phyloP scores from a whole-genome alignment of 2,888 invertebrate species.

The Apocheima hispidaria region DNA sequence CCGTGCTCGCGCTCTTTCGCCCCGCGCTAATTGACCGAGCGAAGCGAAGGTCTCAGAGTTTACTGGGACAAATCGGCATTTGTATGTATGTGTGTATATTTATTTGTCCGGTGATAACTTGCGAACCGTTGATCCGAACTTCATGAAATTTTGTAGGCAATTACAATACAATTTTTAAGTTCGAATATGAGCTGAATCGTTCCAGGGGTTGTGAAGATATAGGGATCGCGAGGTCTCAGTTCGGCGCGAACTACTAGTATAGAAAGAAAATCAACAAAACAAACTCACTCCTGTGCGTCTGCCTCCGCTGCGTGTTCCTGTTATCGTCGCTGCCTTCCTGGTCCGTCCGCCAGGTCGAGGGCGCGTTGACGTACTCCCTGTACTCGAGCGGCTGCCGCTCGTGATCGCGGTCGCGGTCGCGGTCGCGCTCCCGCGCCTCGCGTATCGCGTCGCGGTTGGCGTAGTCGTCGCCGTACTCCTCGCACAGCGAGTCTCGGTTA shows the following conservation, averaged over 20 bases:
- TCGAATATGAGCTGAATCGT: no score
- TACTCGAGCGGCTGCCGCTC: slow-evolving; percentile 74
- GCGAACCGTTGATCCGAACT: no score
- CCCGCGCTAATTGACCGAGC: no score
- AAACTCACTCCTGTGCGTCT: slow-evolving; percentile 68
- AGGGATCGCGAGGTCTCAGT: no score
- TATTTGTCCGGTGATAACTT: no score
- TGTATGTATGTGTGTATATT: no score
- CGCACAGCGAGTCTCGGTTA: slow-evolving; percentile 78
- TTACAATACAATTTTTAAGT: no score
- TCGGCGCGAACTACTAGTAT: background rate
- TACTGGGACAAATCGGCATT: no score
- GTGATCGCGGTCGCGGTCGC: slow-evolving; percentile 70
- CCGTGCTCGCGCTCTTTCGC: background rate
- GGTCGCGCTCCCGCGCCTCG: slow-evolving; percentile 76
- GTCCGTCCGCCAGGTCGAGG: slow-evolving; percentile 76
- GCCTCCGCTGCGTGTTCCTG: slow-evolving; percentile 75
- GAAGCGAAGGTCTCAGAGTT: no score
- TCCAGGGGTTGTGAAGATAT: no score
- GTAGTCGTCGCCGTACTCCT: slow-evolving; percentile 83
- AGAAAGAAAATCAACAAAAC: background rate
- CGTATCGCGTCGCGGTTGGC: slow-evolving; percentile 82
- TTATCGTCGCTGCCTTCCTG: slow-evolving; percentile 72
- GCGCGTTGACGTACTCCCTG: slow-evolving; percentile 83
- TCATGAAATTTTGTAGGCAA: no score